Conservation (phyloP, 2,113 vertebrate species). For the Climacteris rufus region DNA sequence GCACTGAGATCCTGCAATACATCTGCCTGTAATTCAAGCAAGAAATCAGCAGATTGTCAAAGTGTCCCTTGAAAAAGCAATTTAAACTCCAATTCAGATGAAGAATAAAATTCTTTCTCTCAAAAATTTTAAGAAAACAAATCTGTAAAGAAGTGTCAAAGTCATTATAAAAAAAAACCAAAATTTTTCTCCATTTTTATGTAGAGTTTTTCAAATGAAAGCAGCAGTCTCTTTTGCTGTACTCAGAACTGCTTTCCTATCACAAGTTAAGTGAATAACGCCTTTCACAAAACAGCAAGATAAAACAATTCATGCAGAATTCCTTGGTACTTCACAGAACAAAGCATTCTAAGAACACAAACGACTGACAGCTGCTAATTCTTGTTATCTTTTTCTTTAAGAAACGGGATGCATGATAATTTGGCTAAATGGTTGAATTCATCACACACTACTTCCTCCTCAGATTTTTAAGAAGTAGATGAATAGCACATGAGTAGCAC, state of each 20-base stretch:
- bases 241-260: not conserved
- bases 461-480: not conserved
- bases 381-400: not conserved
- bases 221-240: not conserved
- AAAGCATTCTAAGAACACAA: not conserved
- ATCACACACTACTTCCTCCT: not conserved
- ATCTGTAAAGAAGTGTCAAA: not conserved
- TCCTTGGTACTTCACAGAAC: not conserved
- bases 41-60: constrained; percentile 28
- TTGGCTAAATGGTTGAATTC: not conserved
- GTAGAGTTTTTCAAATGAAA: not conserved
- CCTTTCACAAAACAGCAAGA: not conserved
- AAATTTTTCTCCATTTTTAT: not conserved
- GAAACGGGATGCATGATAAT: not conserved
- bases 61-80: not conserved
- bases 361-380: not conserved
- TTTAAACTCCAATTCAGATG: not conserved
- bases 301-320: not conserved
- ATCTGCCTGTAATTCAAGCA: not conserved
- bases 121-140: not conserved
- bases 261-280: not conserved
- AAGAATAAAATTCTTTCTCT: not conserved
- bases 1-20: not conserved
- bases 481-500: not conserved
- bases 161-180: not conserved